phyloP scores from a whole-genome alignment of 2,888 invertebrate genomes.

The Augiades crinisus region DNA sequence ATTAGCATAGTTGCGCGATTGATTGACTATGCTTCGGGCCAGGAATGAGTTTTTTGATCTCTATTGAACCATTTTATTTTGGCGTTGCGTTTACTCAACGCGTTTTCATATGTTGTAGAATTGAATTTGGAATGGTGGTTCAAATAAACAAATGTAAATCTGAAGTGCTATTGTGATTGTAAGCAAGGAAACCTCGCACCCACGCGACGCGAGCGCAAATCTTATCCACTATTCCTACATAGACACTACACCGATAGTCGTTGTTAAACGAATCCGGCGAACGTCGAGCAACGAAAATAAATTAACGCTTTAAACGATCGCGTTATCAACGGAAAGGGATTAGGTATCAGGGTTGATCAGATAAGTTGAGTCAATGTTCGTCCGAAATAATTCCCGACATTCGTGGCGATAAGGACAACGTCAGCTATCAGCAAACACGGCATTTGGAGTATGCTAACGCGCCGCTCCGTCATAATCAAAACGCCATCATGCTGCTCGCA shows the following conservation, averaged over 20 bases:
- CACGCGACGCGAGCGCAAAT: conserved; percentile 11
- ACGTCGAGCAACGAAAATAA: conserved; percentile 7
- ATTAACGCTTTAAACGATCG: conserved; percentile 16
- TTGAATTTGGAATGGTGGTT: not conserved
- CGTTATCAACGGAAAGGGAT: conserved; percentile 31
- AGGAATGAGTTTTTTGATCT: conserved; percentile 5
- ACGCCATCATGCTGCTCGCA: conserved; percentile 47
- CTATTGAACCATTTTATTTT: not conserved
- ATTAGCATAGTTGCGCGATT: conserved; percentile 21
- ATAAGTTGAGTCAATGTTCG: conserved; percentile 70
- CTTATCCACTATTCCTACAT: not conserved
- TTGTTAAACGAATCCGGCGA: conserved; percentile 10
- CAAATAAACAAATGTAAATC: not conserved
- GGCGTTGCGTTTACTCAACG: too few relatives aligned
- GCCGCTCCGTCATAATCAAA: conserved; percentile 60
- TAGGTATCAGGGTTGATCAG: conserved; percentile 35
- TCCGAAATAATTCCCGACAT: conserved; percentile 69
- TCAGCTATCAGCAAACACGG: conserved; percentile 53
- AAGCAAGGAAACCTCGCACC: not conserved
- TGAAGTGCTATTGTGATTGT: not conserved
- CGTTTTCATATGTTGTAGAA: not conserved
- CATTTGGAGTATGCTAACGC: conserved; percentile 72
- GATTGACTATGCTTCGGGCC: conserved; percentile 3
- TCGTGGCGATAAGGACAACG: conserved; percentile 55
- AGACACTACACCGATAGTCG: conserved; percentile 10